Evolutionary conservation across 1,140 invertebrate species (phyloP), one percentile per base, ranked within the genome.

Genomic region (Elysia chlorotica): DNA sequence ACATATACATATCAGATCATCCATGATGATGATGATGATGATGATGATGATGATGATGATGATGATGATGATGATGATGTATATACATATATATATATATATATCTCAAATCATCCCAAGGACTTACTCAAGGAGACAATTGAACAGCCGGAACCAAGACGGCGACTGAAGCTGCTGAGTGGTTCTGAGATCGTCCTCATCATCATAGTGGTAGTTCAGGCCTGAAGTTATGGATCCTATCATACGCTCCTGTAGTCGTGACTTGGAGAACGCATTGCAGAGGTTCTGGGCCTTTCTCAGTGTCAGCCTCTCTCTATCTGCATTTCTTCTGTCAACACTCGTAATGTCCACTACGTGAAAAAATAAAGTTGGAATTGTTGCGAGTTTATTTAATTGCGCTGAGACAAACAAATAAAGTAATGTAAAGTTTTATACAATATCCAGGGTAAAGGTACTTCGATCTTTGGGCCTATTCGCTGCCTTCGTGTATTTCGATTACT

Each of bases 291-390:
- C 65, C 28, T 73, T 67, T 59, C 67, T 36, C 19, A 53, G 23
- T 19, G 75, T 75, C 2, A 33, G 38, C 3, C 31, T 10, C 25
- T 79, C 76, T 21, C 25, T 30, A 28, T 73, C 30, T 28, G 36
- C 54, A 59, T 73, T 75, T 53, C 76, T 54, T 35, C 77, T 67
- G 72, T 81, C 78, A 3, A 81, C 72, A 75, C 80, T 81, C 36
- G 73, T 65, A 4, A 81, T 72, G 73, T 81, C 80, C 62, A 81
- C 80, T 81, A 1, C 35, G 3, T 30, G 30, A 10, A 59, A 59
- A 59, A 59, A 59, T 25, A 59, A n/a, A n/a, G n/a, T n/a, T n/a
- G 56, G 28, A 21, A 59, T 14, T 19, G 25, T 59, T 48, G n/a
- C 41, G 25, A 6, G 6, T 6, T 17, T 59, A 6, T 59, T 25